phyloP scores from a whole-genome alignment of 2,888 invertebrate species.

The Sisyra nigra region DNA sequence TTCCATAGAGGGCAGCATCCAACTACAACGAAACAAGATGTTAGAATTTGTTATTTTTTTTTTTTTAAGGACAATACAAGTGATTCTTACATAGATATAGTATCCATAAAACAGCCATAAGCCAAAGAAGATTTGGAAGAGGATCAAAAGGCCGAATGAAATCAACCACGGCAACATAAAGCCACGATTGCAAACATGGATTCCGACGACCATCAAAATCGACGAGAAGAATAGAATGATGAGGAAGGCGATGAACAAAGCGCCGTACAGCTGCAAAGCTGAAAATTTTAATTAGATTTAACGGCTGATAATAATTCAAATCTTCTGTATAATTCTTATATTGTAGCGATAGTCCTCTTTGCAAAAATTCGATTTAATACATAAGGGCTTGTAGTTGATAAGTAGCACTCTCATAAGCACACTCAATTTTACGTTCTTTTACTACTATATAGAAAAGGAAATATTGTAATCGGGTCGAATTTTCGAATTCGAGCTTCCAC shows the following conservation, averaged over 20 bases:
- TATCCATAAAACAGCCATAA: slow-evolving; percentile 78
- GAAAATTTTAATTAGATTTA: slow-evolving; percentile 14
- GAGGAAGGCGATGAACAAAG: slow-evolving; percentile 42
- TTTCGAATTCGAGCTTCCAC: too few relatives aligned
- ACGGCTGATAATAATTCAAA: too few relatives aligned
- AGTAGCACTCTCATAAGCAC: too few relatives aligned
- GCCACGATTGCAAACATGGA: slow-evolving; percentile 56
- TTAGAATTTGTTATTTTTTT: neutral
- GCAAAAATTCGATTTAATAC: too few relatives aligned
- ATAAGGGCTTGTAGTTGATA: too few relatives aligned
- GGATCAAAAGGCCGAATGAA: slow-evolving; percentile 47
- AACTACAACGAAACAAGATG: slow-evolving; percentile 1
- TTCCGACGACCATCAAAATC: slow-evolving; percentile 42
- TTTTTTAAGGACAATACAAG: too few relatives aligned
- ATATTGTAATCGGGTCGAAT: too few relatives aligned
- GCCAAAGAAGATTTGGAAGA: slow-evolving; percentile 65
- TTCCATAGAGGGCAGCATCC: slow-evolving; percentile 6
- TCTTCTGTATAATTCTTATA: too few relatives aligned
- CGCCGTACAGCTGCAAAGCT: slow-evolving; percentile 61
- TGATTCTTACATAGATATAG: slow-evolving; percentile 83
- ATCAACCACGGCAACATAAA: slow-evolving; percentile 68
- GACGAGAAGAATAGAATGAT: slow-evolving; percentile 37
- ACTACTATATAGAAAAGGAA: too few relatives aligned
- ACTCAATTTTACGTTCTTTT: too few relatives aligned
- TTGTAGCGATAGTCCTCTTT: too few relatives aligned